These are phyloP conservation scores for Polylopha cassiicola DNA, from an alignment of 2,888 invertebrate genomes.

Conservation along the genomic window DNA sequence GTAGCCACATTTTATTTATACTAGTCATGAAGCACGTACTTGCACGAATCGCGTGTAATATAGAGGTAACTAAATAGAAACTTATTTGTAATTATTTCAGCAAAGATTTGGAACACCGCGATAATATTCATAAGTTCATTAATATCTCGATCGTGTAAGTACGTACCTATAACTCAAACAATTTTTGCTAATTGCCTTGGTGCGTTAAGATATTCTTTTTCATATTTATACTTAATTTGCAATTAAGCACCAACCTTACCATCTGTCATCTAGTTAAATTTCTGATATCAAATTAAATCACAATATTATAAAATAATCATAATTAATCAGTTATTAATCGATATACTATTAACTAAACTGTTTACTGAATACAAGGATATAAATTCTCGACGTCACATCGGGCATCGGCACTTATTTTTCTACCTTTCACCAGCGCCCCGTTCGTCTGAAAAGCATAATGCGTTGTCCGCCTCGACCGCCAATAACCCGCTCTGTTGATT, in stretches of 20 bases:
- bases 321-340: no score
- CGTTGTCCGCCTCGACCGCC: slow-evolving; percentile 40
- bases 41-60: slow-evolving; percentile 28
- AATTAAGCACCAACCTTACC: no score
- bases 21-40: slow-evolving; percentile 3
- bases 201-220: no score
- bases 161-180: no score
- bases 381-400: no score
- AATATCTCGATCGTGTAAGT: slow-evolving; percentile 32
- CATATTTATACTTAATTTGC: no score
- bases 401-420: no score
- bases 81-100: slow-evolving; percentile 37
- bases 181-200: slow-evolving; percentile 10
- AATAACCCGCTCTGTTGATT: slow-evolving; percentile 62
- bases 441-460: slow-evolving; percentile 54
- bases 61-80: slow-evolving; percentile 28
- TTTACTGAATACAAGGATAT: no score
- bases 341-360: no score
- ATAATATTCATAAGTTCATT: slow-evolving; percentile 44
- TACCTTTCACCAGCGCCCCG: slow-evolving; percentile 24
- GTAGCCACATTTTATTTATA: background rate
- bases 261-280: no score
- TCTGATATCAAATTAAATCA: no score
- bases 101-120: slow-evolving; percentile 31
- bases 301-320: no score